Evolutionary conservation across 2,888 invertebrate genomes (phyloP), one percentile per base, ranked within the genome.

Genomic region (Coelogynopora nodosa): DNA sequence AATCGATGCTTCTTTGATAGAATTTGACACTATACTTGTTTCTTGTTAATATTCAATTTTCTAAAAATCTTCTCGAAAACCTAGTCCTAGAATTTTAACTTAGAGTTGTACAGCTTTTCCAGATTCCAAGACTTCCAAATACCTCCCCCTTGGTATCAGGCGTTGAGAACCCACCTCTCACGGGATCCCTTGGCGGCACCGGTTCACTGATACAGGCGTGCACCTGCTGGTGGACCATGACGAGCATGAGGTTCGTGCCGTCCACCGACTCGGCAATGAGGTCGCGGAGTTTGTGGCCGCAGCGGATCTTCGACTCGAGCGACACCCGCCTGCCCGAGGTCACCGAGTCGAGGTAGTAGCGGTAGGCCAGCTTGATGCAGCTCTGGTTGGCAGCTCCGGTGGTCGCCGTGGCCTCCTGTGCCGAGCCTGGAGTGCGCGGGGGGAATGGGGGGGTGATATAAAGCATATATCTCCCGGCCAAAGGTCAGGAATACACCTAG

Each of bases 211-310:
- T n/a, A 80, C 80, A 80, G 10, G 80, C 2, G 5, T 80, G 2
- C 5, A 23, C 23, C 23, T 26, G 23, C 5, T 2, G 80, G n/a
- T 80, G 26, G 5, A n/a, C 80, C 23, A 80, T n/a, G 10, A 80
- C 80, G 2, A 80, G 80, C 28, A 26, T 80, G 26, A 80, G 80
- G n/a, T 80, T 80, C 28, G 80, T 80, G 80, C 80, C 80, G 5
- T 27, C 80, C 23, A 80, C 28, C 5, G 5, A 2, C 2, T 18
- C 18, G 5, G 18, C 49, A 49, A 5, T 49, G 49, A 49, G 18
- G 5, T 49, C 49, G 18, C 49, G 49, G 18, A 49, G 5, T 18
- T 49, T 49, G 49, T 49, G 49, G 5, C 49, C 49, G 49, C 49
- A 49, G 5, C 5, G 49, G 18, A 49, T 10, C 5, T 5, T 49